Percentiles rank a stretch among this genome's conserved stretches.
These are phyloP conservation scores for Axis porcinus DNA, from an alignment of 2,113 vertebrate species.

Conservation along the genomic window DNA sequence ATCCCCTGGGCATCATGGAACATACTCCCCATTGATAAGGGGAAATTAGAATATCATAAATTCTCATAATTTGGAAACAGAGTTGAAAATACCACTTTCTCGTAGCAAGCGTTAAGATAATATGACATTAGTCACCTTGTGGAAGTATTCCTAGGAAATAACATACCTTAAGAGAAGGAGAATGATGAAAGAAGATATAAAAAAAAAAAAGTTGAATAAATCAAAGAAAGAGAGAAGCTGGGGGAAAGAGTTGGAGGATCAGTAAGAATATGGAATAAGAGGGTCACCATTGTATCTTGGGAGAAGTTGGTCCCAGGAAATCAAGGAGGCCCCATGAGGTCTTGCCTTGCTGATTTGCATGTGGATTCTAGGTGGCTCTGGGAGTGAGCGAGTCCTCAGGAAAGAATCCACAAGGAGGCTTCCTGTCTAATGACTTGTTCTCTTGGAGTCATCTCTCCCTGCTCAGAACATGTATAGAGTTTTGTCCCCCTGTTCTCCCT, in stretches of 20 bases:
- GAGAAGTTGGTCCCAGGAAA: not conserved
- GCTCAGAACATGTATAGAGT: not conserved
- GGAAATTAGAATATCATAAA: not conserved
- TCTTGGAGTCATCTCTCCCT: not conserved
- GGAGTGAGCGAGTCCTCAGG: not conserved
- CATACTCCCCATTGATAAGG: not conserved
- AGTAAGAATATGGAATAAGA: not conserved
- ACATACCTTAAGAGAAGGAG: not conserved
- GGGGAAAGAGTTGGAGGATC: not conserved
- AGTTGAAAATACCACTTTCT: constrained; percentile 15
- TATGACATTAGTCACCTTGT: not conserved
- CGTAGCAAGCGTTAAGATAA: not conserved
- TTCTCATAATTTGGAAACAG: constrained; percentile 6
- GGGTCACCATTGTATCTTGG: not conserved
- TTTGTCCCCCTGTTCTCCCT: not conserved
- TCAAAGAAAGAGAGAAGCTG: not conserved
- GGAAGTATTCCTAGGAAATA: not conserved
- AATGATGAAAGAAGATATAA: not conserved
- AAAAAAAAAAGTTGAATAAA: not conserved
- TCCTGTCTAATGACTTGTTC: not conserved
- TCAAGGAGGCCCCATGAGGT: not conserved
- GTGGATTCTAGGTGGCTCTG: not conserved
- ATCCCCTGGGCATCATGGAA: not conserved
- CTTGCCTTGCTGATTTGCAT: not conserved
- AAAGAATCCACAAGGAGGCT: not conserved